Evolutionary conservation across 2,113 vertebrate species (phyloP).

Genomic region (Lepus americanus): DNA sequence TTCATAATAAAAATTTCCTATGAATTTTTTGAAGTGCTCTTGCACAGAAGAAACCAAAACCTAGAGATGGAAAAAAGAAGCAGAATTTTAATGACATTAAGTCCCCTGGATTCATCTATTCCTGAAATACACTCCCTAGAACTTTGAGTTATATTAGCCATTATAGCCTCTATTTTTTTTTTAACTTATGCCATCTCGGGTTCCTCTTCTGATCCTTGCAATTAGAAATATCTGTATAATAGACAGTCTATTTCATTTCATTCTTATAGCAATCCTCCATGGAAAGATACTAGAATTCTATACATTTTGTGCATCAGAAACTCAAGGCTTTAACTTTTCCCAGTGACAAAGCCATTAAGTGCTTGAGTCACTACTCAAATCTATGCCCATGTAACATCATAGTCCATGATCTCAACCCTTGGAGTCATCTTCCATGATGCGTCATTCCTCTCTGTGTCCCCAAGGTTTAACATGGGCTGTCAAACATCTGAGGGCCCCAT

Average conservation of each 20-base stretch:
- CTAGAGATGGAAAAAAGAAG: neutral
- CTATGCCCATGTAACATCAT: neutral
- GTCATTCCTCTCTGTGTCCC: neutral
- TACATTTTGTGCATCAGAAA: conserved; percentile 9
- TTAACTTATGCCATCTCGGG: neutral
- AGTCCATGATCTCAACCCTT: neutral
- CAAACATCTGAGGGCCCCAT: neutral
- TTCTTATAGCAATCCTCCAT: neutral
- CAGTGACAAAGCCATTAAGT: neutral
- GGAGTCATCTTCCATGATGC: neutral
- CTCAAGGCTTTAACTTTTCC: neutral
- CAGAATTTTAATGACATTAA: neutral
- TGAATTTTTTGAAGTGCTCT: too few relatives aligned
- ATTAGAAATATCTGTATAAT: conserved; percentile 34
- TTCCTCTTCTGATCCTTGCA: conserved; percentile 49
- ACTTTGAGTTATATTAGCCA: neutral
- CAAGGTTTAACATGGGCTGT: neutral
- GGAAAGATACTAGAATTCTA: neutral
- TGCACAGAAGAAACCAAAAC: neutral
- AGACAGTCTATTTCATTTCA: neutral
- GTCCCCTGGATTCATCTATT: neutral
- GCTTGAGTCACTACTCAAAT: neutral
- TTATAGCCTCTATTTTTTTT: neutral
- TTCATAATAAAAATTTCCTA: too few relatives aligned
- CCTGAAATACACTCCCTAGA: conserved; percentile 12